Conservation (phyloP, 2,888 invertebrate species). For the Ophonus ardosiacus region DNA sequence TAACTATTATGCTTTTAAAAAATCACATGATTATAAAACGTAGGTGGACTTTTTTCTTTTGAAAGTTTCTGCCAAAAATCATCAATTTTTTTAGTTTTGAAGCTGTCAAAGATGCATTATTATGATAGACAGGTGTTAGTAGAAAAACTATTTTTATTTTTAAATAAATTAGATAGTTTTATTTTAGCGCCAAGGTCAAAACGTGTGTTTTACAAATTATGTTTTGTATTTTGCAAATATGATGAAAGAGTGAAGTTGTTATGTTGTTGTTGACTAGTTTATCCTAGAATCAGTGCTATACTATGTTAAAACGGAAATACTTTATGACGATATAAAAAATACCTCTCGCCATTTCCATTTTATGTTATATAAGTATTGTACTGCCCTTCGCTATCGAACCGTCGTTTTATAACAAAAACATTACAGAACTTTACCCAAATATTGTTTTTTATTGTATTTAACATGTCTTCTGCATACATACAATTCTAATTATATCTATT, state of each 20-base stretch:
- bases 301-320: too few species aligned
- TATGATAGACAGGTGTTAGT: conserved; percentile 49
- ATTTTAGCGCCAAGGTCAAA: conserved; percentile 33
- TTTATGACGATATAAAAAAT: too few species aligned
- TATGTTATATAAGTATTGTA: too few species aligned
- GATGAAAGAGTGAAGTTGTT: neutral
- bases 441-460: too few species aligned
- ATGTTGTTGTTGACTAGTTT: too few species aligned
- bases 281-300: too few species aligned
- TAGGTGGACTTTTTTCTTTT: neutral
- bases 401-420: too few species aligned
- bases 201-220: neutral
- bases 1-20: neutral
- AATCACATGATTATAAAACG: neutral
- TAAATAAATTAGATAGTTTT: conserved; percentile 39
- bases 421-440: too few species aligned
- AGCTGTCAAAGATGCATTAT: conserved; percentile 28
- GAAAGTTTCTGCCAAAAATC: neutral
- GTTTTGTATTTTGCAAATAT: neutral
- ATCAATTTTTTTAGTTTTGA: neutral
- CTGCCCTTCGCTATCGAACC: too few species aligned
- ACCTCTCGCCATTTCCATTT: too few species aligned
- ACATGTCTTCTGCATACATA: too few species aligned
- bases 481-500: too few species aligned
- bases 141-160: conserved; percentile 23